A percentile compares a stretch with the other conserved stretches of the same genome.
Evolutionary conservation across 2,797 vertebrate genomes (phyloP).

Genomic region (Babyrousa celebensis): DNA sequence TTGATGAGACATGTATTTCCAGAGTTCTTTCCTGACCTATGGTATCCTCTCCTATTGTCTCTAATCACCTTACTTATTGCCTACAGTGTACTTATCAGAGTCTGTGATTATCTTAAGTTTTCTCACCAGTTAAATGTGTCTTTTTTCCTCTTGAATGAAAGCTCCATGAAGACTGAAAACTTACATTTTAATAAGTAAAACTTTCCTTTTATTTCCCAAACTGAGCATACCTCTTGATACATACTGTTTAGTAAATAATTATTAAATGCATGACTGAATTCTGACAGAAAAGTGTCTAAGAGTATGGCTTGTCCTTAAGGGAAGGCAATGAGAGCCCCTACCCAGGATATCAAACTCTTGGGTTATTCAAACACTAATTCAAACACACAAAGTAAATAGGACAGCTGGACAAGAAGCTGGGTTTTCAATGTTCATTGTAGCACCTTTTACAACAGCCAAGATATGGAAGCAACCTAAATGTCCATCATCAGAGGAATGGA

Average conservation of each 20-base stretch:
- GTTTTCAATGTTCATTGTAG: background rate
- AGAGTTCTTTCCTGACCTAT: background rate
- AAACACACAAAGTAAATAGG: background rate
- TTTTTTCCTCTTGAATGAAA: constrained; percentile 15
- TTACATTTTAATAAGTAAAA: background rate
- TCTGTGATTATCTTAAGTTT: background rate
- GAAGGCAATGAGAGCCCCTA: background rate
- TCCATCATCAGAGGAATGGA: too few relatives aligned
- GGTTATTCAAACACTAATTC: background rate
- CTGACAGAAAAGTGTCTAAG: background rate
- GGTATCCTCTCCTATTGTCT: background rate
- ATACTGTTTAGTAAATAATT: background rate
- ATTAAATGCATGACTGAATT: background rate
- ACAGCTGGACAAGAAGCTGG: background rate
- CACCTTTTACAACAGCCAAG: too few relatives aligned
- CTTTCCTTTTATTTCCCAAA: background rate
- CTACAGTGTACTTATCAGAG: background rate
- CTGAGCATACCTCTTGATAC: background rate
- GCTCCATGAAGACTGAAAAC: background rate
- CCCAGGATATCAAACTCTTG: background rate
- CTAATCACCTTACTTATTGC: background rate
- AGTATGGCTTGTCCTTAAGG: background rate
- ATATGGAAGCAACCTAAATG: too few relatives aligned
- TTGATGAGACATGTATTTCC: background rate
- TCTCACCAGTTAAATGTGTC: background rate